Conservation (phyloP, 2,113 vertebrate species). For the Aleadryas rufinucha region DNA sequence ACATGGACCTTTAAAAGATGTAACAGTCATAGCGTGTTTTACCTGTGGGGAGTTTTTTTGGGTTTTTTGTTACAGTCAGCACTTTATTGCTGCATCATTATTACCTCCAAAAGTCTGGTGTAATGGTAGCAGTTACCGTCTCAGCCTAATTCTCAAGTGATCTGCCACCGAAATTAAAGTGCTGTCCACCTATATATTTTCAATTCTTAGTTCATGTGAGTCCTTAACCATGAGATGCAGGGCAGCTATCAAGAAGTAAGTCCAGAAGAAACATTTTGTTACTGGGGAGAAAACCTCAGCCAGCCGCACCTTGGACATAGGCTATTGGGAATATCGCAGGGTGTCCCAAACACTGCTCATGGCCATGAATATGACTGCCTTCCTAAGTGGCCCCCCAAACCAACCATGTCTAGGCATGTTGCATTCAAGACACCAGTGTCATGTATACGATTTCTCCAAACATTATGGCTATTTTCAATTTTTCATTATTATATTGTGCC, state of each 20-base stretch:
- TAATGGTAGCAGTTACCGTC: background rate
- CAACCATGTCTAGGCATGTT: background rate
- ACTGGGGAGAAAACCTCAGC: background rate
- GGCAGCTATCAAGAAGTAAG: background rate
- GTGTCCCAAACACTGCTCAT: background rate
- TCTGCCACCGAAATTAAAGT: background rate
- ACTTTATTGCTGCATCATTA: background rate
- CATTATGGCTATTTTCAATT: background rate
- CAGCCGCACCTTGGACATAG: rapidly evolving
- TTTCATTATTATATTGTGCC: background rate
- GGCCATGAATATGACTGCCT: background rate
- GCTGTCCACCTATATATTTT: background rate
- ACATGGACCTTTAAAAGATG: background rate
- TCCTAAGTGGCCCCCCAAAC: background rate
- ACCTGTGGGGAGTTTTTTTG: rapidly evolving
- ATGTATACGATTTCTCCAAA: background rate
- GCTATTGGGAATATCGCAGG: background rate
- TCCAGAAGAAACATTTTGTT: background rate
- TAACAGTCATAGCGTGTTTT: background rate
- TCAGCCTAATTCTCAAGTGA: background rate
- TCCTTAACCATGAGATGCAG: background rate
- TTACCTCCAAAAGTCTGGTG: background rate
- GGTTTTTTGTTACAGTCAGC: background rate
- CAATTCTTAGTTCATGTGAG: background rate
- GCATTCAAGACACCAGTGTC: background rate